Evolutionary conservation across 2,797 vertebrate species (phyloP), one percentile per base, ranked within the genome.

Genomic region (Lacerta agilis): DNA sequence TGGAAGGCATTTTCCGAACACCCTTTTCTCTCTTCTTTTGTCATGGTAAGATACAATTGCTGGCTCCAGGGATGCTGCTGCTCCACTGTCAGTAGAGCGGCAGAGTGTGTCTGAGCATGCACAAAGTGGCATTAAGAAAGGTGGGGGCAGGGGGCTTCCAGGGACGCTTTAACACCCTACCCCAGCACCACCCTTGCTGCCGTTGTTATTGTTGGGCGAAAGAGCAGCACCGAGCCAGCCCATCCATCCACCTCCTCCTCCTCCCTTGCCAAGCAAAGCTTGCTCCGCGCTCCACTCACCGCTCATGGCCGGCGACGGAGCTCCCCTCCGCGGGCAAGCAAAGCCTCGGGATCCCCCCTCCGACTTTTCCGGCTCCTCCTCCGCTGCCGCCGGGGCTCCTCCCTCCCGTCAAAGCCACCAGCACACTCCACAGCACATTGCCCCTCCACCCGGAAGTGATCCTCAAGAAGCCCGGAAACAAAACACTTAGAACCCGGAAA

Each of bases 401-500:
- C 25, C 29, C 67, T 27, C 43, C 61, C 2, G 6, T 27, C 25
- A n/a, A 23, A 45, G 80, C 72, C 2, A 20, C 15, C 17, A 17
- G 45, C 8, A 3, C 8, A 3, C 73, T 29, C 3, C 27, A 0
- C 18, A 18, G 41, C 29, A 38, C 43, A 18, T 15, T 7, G 9
- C 5, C 29, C 67, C 69, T 29, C 72, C n/a, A 38, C 4, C 33
- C 77, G 82, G 87, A 85, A 84, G 83, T 17, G 23, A 5, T 36
- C 49, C 38, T 6, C 25, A 2, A 5, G 38, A 13, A 55, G 1
- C n/a, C 77, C 87, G 87, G 87, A 88, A 88, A 69, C 77, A 85
- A 88, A 88, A 72, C 29, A 72, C 20, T 18, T 25, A 18, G 4
- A 5, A 78, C 8, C 72, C 86, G 86, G 80, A 87, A 87, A 43